Base-by-base conservation (phyloP, 2,888 invertebrate genomes). In the Pseudococcus viburni region DNA sequence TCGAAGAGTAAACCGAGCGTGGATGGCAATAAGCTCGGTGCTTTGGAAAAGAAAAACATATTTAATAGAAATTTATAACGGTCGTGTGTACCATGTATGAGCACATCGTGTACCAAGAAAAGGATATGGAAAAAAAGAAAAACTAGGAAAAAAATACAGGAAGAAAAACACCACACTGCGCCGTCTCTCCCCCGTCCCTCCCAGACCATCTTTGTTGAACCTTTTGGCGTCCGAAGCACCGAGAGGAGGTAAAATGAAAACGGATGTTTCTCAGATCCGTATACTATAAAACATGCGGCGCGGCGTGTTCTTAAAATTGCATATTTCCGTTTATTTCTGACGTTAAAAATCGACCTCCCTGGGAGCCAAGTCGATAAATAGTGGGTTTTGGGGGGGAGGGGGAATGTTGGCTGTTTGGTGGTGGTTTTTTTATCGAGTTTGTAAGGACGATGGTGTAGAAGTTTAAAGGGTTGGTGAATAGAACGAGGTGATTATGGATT, bases 31-130 rank as follows among this genome's bases (percentile, higher is more conserved):
- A 83, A 83, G 80, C 46, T 83, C 46, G 42, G 80, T 77, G 42
- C 80, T 83, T 42, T 22, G 80, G 11, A 19, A 83, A 83, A 83
- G 80, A 46, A 73, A 73, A 73, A 33, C 73, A 33, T 73, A 73
- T 73, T 73, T 73, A 73, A 73, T 73, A 73, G 73, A 73, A 73
- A 73, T 73, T 73, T 73, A 73, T 73, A 73, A 73, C 73, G 73
- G 73, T 73, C 73, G 64, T 64, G 22, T 64, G 64, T 73, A 26
- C 17, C 33, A 33, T 33, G 68, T 68, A 4, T 33, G 11, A 33
- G 33, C 73, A 7, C 73, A 33, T 12, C n/a, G n/a, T 33, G 33
- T 4, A 73, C 33, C 26, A 12, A 68, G 26, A 26, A 68, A 73
- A 73, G 22, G 8, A 64, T 64, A 17, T 15, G 15, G 73, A 73